These are phyloP conservation scores for Acleris holmiana DNA, from an alignment of 2,888 invertebrate species.

Conservation along the genomic window DNA sequence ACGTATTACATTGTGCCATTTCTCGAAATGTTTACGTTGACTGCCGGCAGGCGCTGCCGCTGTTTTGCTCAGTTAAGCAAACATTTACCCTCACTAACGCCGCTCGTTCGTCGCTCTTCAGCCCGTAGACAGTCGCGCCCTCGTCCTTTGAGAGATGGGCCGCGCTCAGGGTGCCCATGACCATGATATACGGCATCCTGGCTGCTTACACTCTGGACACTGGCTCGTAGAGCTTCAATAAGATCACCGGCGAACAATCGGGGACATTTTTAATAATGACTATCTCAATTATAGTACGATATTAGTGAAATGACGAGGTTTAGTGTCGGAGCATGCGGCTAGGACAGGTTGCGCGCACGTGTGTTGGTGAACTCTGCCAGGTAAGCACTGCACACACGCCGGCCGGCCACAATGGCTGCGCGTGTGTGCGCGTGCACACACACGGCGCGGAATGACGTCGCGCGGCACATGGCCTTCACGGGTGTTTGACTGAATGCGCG, in stretches of 20 bases:
- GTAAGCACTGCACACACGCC: constrained; percentile 49
- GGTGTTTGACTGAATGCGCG: constrained; percentile 62
- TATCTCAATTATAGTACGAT: constrained; percentile 29
- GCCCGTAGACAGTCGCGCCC: constrained; percentile 76
- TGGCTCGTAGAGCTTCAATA: constrained; percentile 37
- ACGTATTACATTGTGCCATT: background rate
- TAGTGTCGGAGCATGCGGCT: constrained; percentile 50
- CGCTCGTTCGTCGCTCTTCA: constrained; percentile 75
- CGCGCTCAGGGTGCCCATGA: constrained; percentile 77
- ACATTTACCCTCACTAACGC: constrained; percentile 53
- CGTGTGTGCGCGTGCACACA: constrained; percentile 42
- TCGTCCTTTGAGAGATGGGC: constrained; percentile 77
- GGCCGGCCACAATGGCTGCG: constrained; percentile 30
- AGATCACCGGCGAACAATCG: constrained; percentile 53
- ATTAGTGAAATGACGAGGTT: constrained; percentile 4
- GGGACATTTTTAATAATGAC: constrained; percentile 56
- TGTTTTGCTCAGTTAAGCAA: constrained; percentile 29
- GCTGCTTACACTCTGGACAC: constrained; percentile 33
- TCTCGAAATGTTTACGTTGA: constrained; percentile 8
- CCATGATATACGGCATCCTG: constrained; percentile 81
- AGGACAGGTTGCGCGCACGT: constrained; percentile 61
- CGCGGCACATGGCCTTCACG: constrained; percentile 69
- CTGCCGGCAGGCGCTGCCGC: background rate
- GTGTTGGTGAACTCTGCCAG: constrained; percentile 72
- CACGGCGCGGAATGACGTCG: constrained; percentile 55